These are phyloP conservation scores for Pygoscelis antarcticus DNA, from an alignment of 2,113 vertebrate species.

Conservation along the genomic window DNA sequence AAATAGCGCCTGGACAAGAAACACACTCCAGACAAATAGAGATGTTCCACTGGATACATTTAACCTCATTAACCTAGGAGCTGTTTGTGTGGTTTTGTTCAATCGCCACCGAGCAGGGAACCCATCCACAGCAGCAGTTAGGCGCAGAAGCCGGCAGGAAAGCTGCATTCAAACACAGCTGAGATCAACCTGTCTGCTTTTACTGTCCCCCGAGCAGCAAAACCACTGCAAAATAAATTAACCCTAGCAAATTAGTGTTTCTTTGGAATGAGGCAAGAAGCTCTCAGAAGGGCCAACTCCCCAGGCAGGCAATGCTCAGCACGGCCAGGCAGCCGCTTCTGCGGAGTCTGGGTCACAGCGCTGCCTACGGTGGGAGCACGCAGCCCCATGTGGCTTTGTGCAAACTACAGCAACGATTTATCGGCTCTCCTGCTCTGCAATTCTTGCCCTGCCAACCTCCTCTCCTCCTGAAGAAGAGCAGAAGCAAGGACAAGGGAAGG, in stretches of 20 bases:
- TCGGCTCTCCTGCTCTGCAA: neutral
- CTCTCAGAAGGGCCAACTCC: neutral
- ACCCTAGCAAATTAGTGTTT: neutral
- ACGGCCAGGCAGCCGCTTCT: accelerated
- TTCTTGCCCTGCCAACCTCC: neutral
- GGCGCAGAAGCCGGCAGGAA: neutral
- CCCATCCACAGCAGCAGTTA: neutral
- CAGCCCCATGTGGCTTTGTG: accelerated
- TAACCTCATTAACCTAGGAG: neutral
- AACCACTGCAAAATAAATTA: neutral
- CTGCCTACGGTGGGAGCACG: accelerated
- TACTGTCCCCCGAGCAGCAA: neutral
- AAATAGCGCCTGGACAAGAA: neutral
- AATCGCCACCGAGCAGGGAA: accelerated
- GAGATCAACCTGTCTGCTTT: neutral
- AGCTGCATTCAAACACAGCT: neutral
- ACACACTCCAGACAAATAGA: neutral
- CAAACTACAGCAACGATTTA: neutral
- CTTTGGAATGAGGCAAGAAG: neutral
- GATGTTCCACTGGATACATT: neutral
- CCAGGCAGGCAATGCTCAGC: neutral
- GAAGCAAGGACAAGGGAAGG: neutral
- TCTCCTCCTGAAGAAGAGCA: neutral
- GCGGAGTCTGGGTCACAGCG: accelerated
- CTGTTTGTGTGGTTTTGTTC: neutral